Conservation (phyloP, 2,113 vertebrate genomes). For the Cololabis saira region DNA sequence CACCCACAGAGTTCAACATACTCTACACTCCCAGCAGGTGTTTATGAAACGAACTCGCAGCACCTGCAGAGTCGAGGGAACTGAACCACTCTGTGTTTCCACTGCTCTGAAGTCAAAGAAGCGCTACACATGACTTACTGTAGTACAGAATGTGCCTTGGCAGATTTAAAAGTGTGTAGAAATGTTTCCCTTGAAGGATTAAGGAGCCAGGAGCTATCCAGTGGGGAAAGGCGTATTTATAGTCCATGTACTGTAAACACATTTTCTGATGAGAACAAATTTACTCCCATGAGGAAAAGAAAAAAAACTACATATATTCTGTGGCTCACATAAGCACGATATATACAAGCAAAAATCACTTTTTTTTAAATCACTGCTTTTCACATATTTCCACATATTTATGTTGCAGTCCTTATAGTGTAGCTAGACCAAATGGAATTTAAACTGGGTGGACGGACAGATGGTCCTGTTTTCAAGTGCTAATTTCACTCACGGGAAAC, state of each 20-base stretch:
- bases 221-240: conserved; percentile 20
- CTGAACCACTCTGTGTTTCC: conserved; percentile 66
- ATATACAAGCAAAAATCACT: no score
- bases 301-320: no score
- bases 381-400: no score
- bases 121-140: conserved; percentile 61
- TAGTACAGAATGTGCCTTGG: conserved; percentile 39
- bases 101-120: conserved; percentile 28
- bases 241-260: conserved; percentile 39
- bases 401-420: no score
- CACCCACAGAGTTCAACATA: conserved; percentile 24
- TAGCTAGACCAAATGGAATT: no score
- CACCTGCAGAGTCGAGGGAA: conserved; percentile 68
- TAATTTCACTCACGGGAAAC: no score
- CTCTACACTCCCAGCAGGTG: conserved; percentile 70
- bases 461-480: no score
- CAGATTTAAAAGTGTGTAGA: conserved; percentile 20
- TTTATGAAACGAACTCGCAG: conserved; percentile 61
- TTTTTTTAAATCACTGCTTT: no score
- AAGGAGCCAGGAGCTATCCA: conserved; percentile 26
- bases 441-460: no score
- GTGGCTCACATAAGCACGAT: no score
- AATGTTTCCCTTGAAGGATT: conserved; percentile 43
- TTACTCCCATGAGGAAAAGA: no score
- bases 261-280: background rate